Conservation (phyloP, 2,797 vertebrate species). For the Novumbra hubbsi region DNA sequence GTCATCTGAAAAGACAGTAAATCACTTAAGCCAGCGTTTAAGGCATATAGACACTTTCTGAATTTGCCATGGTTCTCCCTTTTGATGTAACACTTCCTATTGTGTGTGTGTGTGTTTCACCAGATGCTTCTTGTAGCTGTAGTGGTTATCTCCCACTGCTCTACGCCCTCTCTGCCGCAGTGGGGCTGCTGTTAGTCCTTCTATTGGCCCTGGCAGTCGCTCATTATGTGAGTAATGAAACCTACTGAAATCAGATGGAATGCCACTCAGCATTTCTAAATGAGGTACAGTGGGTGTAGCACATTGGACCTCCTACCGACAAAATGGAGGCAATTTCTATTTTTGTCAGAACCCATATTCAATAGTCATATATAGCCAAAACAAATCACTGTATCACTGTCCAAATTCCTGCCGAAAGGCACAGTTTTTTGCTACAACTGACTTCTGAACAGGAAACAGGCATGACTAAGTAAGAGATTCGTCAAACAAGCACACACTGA, state of each 20-base stretch:
- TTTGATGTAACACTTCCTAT: neutral
- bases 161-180: constrained; percentile 61
- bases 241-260: neutral
- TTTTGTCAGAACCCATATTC: too few relatives aligned
- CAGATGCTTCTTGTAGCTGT: constrained; percentile 55
- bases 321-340: too few relatives aligned
- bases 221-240: constrained; percentile 56
- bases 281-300: too few relatives aligned
- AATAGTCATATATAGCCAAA: too few relatives aligned
- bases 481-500: neutral
- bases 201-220: constrained; percentile 31
- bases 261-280: neutral
- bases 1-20: too few relatives aligned
- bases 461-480: neutral
- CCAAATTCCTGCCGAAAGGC: too few relatives aligned
- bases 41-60: too few relatives aligned
- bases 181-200: constrained; percentile 53
- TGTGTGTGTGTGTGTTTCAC: constrained; percentile 15
- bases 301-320: too few relatives aligned
- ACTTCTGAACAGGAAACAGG: neutral
- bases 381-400: too few relatives aligned
- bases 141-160: constrained; percentile 58
- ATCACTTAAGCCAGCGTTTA: too few relatives aligned
- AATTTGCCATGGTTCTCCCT: too few relatives aligned
- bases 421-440: too few relatives aligned